phyloP scores from a whole-genome alignment of 2,113 vertebrate species.

The rat (Rattus norvegicus) region DNA sequence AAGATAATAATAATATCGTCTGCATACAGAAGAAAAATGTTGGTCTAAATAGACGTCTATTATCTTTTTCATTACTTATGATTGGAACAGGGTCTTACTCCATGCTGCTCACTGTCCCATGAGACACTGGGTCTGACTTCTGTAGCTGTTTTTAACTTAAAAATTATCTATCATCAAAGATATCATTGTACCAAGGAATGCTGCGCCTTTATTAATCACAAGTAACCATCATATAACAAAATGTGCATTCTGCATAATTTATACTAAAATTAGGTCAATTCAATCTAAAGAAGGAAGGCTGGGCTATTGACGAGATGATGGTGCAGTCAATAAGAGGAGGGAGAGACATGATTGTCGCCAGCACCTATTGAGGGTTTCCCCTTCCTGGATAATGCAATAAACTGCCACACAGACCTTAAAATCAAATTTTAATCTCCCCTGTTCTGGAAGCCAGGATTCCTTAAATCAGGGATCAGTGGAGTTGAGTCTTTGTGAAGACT shows the following conservation, averaged over 20 bases:
- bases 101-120: background rate
- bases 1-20: rapidly evolving
- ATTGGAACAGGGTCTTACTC: background rate
- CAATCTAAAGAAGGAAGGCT: background rate
- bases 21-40: background rate
- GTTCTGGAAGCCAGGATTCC: background rate
- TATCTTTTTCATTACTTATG: background rate
- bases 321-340: background rate
- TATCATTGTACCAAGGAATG: background rate
- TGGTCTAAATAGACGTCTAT: background rate
- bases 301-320: background rate
- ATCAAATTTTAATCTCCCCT: background rate
- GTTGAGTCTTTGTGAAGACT: background rate
- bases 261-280: background rate
- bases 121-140: background rate
- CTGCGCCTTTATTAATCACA: background rate
- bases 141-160: background rate
- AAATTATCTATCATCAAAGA: background rate
- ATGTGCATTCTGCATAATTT: background rate
- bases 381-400: background rate
- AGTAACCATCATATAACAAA: background rate
- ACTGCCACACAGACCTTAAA: background rate
- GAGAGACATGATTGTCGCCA: background rate
- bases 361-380: background rate
- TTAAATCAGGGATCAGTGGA: background rate